A percentile compares a stretch with the other conserved stretches of the same genome.
phyloP scores from a whole-genome alignment of 92 coral and sea anemone species.

The Palythoa caribaeorum region DNA sequence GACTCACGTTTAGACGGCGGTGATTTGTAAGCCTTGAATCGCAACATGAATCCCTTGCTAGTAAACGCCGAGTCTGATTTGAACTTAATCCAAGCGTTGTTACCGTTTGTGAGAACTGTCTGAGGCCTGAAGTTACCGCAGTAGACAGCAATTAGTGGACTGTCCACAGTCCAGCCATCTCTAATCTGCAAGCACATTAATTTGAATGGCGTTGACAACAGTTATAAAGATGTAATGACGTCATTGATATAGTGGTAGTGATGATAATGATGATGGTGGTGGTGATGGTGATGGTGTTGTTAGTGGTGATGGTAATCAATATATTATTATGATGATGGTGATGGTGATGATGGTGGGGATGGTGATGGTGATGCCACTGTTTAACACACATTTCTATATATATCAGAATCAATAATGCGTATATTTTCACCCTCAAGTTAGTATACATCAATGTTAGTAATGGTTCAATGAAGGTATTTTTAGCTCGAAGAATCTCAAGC shows the following conservation, averaged over 20 bases:
- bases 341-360: no score
- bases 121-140: constrained; percentile 12
- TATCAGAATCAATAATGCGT: no score
- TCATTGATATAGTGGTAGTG: neutral
- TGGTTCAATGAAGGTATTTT: no score
- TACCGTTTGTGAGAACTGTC: constrained; percentile 22
- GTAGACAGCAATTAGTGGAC: constrained; percentile 26
- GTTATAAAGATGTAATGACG: neutral
- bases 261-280: neutral
- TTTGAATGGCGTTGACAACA: neutral
- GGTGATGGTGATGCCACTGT: no score
- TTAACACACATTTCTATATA: no score
- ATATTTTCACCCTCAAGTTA: no score
- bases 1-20: constrained; percentile 12
- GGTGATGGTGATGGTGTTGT: neutral
- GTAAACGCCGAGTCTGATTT: constrained; percentile 43
- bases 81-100: constrained; percentile 40
- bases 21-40: constrained; percentile 32
- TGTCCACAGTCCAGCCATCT: constrained; percentile 5
- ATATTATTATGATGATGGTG: neutral
- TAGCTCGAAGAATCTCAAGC: no score
- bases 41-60: constrained; percentile 28
- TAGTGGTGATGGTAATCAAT: no score
- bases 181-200: neutral
- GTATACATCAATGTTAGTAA: no score